Evolutionary conservation across 2,888 invertebrate genomes (phyloP).

Genomic region (Brassicogethes aeneus): DNA sequence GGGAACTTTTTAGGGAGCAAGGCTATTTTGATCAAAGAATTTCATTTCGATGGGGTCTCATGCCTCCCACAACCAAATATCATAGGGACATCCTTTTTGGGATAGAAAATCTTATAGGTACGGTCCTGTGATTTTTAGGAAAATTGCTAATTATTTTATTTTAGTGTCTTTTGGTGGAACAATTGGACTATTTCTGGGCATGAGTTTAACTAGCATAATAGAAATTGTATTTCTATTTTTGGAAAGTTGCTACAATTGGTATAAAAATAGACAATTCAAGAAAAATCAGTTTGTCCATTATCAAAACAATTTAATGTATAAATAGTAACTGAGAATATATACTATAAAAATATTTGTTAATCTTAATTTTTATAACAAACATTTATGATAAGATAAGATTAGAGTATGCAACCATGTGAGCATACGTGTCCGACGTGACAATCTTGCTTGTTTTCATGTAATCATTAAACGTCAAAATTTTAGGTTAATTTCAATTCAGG

Average conservation of each 20-base stretch:
- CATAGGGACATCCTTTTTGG: constrained; percentile 53
- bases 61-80: constrained; percentile 48
- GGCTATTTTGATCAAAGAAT: constrained; percentile 41
- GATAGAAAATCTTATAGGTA: constrained; percentile 55
- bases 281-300: no score
- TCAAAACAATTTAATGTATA: no score
- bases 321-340: no score
- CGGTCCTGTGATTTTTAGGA: constrained; percentile 14
- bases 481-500: background rate
- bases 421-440: background rate
- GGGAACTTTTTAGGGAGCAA: constrained; percentile 32
- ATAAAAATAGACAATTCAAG: background rate
- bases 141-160: constrained; percentile 12
- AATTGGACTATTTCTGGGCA: constrained; percentile 53
- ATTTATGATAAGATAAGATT: no score
- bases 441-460: background rate
- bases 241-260: background rate
- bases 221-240: constrained; percentile 47
- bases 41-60: constrained; percentile 44
- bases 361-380: background rate
- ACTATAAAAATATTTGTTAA: no score
- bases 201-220: constrained; percentile 53
- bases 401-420: background rate
- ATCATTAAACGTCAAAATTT: background rate
- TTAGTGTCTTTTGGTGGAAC: constrained; percentile 56